Base-by-base conservation (phyloP, 2,888 invertebrate species). In the Anthrax anthrax region DNA sequence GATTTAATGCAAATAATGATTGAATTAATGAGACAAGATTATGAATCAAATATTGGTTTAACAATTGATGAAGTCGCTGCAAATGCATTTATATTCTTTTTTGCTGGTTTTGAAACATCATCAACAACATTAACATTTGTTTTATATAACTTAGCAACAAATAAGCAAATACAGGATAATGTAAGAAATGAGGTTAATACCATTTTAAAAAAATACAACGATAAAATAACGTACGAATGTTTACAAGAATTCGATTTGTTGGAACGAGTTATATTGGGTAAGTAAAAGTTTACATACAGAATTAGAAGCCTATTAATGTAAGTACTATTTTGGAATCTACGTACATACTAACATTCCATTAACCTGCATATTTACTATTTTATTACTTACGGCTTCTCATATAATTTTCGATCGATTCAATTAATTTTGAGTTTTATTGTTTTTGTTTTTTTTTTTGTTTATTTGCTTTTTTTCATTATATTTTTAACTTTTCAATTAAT, bases 91-190 rank as follows among this genome's bases (percentile, higher is more conserved):
- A 57, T 70, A 9, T 72, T 76, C 49, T 69, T 70, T 48, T 50
- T 58, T 3, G 73, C 70, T 45, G 73, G 73, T 9, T 71, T 63
- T 47, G 72, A 72, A 55, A 71, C 72, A 1, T 70, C 69, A 8
- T 56, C 59, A 6, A 58, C 64, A 4, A 62, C 65, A 1, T 57
- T 70, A 47, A 63, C 65, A 18, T 70, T 67, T 51, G 60, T 63
- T 13, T 51, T 70, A 10, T 71, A 65, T 51, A 66, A 69, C 50
- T 54, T 73, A 8, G 69, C 71, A 1, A 53, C 58, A 14, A 62
- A 71, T 57, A 62, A 59, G n/a, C 60, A 67, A 2, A 51, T 67
- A 12, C 72, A 72, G 50, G 57, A 60, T 3, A 63, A 56, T 45
- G 56, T 65, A 4, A 54, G 65, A 17, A 53, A 59, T 16, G 70